Percentiles rank a stretch among this genome's conserved stretches.
Conservation (phyloP, 2,888 invertebrate species). For the Cephus nigrinus region DNA sequence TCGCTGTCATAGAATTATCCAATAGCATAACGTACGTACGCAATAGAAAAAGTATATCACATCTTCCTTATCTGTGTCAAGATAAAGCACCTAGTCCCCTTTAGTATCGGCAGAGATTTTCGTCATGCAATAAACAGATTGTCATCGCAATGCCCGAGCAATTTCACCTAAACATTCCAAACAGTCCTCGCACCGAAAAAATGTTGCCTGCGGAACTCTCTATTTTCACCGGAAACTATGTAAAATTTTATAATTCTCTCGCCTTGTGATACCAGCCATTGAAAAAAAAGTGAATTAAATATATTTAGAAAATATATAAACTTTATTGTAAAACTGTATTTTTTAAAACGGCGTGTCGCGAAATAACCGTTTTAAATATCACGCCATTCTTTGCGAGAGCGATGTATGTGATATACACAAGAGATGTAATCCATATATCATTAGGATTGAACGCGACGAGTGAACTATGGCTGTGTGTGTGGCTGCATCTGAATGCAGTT, state of each 20-base stretch:
- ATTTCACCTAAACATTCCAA: not conserved
- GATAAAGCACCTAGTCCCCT: not conserved
- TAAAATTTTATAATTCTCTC: not conserved
- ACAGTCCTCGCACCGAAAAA: not conserved
- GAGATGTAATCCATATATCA: no score
- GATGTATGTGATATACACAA: no score
- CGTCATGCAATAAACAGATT: not conserved
- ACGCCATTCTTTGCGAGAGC: not conserved
- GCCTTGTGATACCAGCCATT: not conserved
- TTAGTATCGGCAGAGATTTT: not conserved
- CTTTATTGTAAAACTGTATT: no score
- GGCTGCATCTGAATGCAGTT: not conserved
- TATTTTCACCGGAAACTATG: not conserved
- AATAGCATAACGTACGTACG: not conserved
- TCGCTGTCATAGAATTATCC: not conserved
- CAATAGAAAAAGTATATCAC: not conserved
- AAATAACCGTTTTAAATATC: not conserved
- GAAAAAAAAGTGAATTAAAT: no score
- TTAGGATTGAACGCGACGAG: not conserved
- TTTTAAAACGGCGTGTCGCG: not conserved
- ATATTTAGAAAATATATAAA: no score
- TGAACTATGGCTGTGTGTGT: not conserved
- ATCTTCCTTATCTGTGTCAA: not conserved
- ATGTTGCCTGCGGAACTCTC: not conserved
- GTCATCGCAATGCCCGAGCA: not conserved